Base-by-base conservation (phyloP, 2,113 vertebrate species). In the Tychaedon coryphoeus region DNA sequence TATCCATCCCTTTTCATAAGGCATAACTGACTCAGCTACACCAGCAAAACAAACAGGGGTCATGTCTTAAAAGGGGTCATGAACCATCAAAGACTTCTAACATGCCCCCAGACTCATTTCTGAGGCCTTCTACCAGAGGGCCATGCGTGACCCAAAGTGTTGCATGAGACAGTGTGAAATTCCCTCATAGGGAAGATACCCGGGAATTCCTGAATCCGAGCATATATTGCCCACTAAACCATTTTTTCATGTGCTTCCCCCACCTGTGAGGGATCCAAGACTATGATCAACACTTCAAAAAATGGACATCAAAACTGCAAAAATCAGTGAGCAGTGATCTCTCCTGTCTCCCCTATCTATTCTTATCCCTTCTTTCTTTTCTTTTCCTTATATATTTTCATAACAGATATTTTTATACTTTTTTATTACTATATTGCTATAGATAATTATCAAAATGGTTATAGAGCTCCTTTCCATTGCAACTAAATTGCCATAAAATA, bases 251-350 rank as follows among this genome's bases (percentile, higher is more conserved):
- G 8, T 15, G 3, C 24, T 54, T 61, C 3, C 9, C 24, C 8
- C 4, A 47, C 12, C 8, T 1, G 0, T 0, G 0, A 5, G 42
- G 22, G 20, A 51, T 53, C 48, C 40, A 61, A 69, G 15, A 38
- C 33, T 45, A 15, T 38, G 38, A 33, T 38, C 29, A 53, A n/a
- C 19, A 45, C 18, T 60, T 36, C 18, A 38, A 77, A 10, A 19
- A 40, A 45, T 0, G 0, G n/a, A 29, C 15, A 47, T 54, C 23
- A 38, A 70, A 70, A 71, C 22, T 34, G 56, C 24, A 70, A 9
- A 5, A 38, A 31, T 40, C 11, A 51, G 23, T 2, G 1, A 8
- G 8, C 50, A 24, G 20, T 9, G 9, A n/a, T n/a, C 17, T 18
- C 10, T 62, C 54, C 53, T 33, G 23, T 53, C 40, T 70, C n/a